A percentile compares a stretch with the other conserved stretches of the same genome.
Conservation (phyloP, 2,797 vertebrate genomes). For the Enoplosus armatus region DNA sequence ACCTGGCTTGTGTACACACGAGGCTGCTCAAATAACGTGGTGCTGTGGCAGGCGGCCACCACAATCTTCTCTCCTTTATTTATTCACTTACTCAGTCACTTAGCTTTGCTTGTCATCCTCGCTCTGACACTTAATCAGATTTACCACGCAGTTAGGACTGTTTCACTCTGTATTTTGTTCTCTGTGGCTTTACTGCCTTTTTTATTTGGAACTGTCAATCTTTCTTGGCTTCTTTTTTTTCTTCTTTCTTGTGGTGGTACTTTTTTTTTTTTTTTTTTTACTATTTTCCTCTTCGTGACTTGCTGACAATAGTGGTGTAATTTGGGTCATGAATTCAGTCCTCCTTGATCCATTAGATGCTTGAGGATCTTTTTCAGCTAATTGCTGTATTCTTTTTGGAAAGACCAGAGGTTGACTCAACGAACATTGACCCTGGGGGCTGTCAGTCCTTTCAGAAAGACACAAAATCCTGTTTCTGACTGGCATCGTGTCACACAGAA, state of each 20-base stretch:
- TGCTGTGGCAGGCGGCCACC: constrained; percentile 75
- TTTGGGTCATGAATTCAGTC: constrained; percentile 39
- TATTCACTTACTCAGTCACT: constrained; percentile 82
- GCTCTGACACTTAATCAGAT: constrained; percentile 75
- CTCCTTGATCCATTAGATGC: constrained; percentile 44
- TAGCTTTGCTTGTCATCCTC: constrained; percentile 68
- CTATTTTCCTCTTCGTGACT: constrained; percentile 18
- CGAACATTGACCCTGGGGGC: constrained; percentile 28
- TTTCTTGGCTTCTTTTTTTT: neutral
- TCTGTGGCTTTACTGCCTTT: constrained; percentile 52
- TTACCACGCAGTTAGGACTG: constrained; percentile 65
- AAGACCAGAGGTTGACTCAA: constrained; percentile 30
- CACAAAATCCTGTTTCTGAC: constrained; percentile 42
- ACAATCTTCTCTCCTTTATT: constrained; percentile 76
- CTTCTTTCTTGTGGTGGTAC: constrained; percentile 11
- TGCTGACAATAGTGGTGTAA: constrained; percentile 25
- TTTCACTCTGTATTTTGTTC: constrained; percentile 65
- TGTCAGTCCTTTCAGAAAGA: constrained; percentile 25
- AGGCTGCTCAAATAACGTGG: constrained; percentile 70
- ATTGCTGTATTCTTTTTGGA: constrained; percentile 40
- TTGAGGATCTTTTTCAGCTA: constrained; percentile 32
- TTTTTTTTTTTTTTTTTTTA: constrained; percentile 1
- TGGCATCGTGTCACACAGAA: constrained; percentile 29
- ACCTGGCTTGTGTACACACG: constrained; percentile 73
- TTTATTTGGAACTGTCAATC: constrained; percentile 63